Evolutionary conservation across 2,888 invertebrate genomes (phyloP), one percentile per base, ranked within the genome.

Genomic region (Globia sparganii): DNA sequence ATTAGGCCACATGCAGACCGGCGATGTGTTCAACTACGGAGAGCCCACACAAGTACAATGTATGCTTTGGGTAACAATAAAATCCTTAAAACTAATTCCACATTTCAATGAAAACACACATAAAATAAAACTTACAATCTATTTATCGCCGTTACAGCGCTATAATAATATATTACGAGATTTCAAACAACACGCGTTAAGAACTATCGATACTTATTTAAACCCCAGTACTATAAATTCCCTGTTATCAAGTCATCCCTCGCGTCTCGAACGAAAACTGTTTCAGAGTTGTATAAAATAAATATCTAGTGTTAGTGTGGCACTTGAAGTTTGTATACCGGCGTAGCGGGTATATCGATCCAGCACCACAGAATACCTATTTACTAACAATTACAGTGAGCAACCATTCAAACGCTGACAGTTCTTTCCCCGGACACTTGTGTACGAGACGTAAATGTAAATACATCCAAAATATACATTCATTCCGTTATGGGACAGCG

Each of bases 401-500:
- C 96, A 96, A 96, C 95, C 96, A 94, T 95, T 95, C 93, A 90
- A 92, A 92, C 93, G 91, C 91, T 90, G 92, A 91, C 93, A 90
- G 91, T 92, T 91, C 92, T 87, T 88, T 88, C 91, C 90, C 89
- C 91, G 92, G 91, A 90, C 91, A 89, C 89, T 91, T 89, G 86
- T 78, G 79, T 78, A 86, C 71, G 82, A 85, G 86, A 85, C 90
- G 87, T 85, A 87, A 89, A 91, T 95, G 95, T 96, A 96, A 95
- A 96, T 94, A 95, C 94, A 94, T 96, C 94, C 95, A 96, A 96
- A 96, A 96, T 96, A 96, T 96, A 96, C 93, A 94, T 93, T 93
- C 91, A 92, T 90, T 92, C 92, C 91, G 92, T 88, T 90, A 87
- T 85, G 91, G 92, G 94, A 91, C 92, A 92, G 92, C 91, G 91